Conservation (phyloP, 53 echinoderm and acorn worm genomes). For the Actinopyga echinites region DNA sequence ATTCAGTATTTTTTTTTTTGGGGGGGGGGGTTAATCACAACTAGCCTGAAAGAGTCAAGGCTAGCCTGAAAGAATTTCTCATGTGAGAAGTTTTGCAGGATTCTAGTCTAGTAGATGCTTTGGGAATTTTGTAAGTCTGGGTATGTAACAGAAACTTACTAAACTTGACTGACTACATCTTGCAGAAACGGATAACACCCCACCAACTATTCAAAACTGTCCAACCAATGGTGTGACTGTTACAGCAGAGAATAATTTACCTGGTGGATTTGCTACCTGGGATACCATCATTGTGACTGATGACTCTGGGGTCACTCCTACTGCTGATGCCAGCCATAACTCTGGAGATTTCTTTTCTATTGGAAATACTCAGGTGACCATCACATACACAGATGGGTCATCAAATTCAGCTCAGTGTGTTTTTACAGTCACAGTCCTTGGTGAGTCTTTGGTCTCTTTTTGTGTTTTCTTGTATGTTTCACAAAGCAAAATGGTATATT, state of each 20-base stretch:
- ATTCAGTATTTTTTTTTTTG: too few species aligned
- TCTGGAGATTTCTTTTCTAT: slow-evolving; percentile 61
- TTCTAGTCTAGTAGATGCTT: too few species aligned
- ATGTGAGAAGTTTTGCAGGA: too few species aligned
- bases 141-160: too few species aligned
- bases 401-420: slow-evolving; percentile 52
- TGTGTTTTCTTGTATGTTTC: too few species aligned
- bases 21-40: too few species aligned
- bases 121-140: too few species aligned
- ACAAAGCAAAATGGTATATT: too few species aligned
- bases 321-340: slow-evolving; percentile 25
- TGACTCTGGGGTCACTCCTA: slow-evolving; percentile 65
- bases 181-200: slow-evolving; percentile 7
- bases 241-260: not conserved
- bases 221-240: slow-evolving; percentile 21
- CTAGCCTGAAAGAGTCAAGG: too few species aligned
- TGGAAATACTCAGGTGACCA: slow-evolving; percentile 59
- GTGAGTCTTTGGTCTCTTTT: not conserved
- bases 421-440: slow-evolving; percentile 57
- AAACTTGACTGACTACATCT: not conserved
- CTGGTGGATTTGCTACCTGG: slow-evolving; percentile 56
- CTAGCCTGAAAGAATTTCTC: too few species aligned
- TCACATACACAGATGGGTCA: slow-evolving; percentile 56
- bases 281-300: slow-evolving; percentile 58
- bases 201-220: slow-evolving; percentile 51